Percentiles rank a stretch among this genome's conserved stretches.
Evolutionary conservation across 2,113 vertebrate genomes (phyloP).

Genomic region (Triplophysa siluroides): DNA sequence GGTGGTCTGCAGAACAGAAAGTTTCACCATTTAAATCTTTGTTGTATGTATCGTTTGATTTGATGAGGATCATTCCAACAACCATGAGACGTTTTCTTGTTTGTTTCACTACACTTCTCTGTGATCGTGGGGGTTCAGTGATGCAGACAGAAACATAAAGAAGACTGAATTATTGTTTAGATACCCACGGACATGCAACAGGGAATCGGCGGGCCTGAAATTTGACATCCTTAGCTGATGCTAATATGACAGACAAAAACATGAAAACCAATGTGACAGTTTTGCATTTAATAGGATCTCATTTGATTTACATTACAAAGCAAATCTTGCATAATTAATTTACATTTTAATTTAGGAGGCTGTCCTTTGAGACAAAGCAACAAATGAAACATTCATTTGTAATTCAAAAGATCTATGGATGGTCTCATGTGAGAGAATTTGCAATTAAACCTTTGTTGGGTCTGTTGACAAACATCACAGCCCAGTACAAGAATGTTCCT

Average conservation of each 20-base stretch:
- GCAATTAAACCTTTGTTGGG: slow-evolving; percentile 50
- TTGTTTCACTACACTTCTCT: too few species aligned
- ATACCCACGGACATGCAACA: background rate
- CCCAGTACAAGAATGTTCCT: slow-evolving; percentile 27
- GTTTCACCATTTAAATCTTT: too few species aligned
- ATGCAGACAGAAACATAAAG: too few species aligned
- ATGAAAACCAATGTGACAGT: slow-evolving; percentile 45
- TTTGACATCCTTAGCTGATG: slow-evolving; percentile 7
- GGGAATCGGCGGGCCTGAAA: background rate
- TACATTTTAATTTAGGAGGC: slow-evolving; percentile 48
- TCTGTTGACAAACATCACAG: slow-evolving; percentile 41
- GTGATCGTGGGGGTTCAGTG: too few species aligned
- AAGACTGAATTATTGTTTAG: background rate
- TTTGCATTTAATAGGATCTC: slow-evolving; percentile 46
- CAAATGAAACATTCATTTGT: slow-evolving; percentile 51
- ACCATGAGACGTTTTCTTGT: too few species aligned
- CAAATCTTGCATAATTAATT: slow-evolving; percentile 55
- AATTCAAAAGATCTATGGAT: slow-evolving; percentile 44
- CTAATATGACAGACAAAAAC: slow-evolving; percentile 30
- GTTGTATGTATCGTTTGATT: too few species aligned
- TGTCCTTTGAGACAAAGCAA: slow-evolving; percentile 46
- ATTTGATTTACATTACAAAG: slow-evolving; percentile 57
- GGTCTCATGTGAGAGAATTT: slow-evolving; percentile 39
- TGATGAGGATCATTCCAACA: too few species aligned
- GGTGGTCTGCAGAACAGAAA: too few species aligned